A percentile compares a stretch with the other conserved stretches of the same genome.
Conservation (phyloP, 2,888 invertebrate genomes). For the Drosophila picticornis region DNA sequence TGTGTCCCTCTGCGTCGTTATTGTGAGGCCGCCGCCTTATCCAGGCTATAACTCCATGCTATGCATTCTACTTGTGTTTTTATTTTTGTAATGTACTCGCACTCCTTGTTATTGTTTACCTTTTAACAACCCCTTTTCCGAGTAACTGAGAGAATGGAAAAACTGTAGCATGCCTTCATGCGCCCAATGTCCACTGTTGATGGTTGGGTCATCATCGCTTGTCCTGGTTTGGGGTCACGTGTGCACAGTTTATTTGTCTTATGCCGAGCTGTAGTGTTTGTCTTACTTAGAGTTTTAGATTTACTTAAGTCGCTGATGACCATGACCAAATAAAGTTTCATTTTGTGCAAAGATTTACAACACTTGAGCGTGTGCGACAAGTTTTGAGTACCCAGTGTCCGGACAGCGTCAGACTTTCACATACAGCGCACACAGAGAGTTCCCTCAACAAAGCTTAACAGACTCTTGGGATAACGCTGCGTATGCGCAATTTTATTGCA, state of each 20-base stretch:
- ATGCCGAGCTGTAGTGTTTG: slow-evolving; percentile 69
- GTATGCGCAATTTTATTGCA: slow-evolving; percentile 71
- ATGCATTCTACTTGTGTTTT: slow-evolving; percentile 40
- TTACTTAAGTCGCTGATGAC: slow-evolving; percentile 80
- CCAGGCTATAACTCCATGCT: slow-evolving; percentile 53
- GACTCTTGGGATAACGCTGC: slow-evolving; percentile 49
- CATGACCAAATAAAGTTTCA: slow-evolving; percentile 81
- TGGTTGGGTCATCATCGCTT: slow-evolving; percentile 51
- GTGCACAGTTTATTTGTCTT: slow-evolving; percentile 75
- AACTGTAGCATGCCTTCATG: slow-evolving; percentile 42
- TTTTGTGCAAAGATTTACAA: slow-evolving; percentile 77
- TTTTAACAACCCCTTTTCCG: slow-evolving; percentile 13
- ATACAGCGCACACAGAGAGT: slow-evolving; percentile 9
- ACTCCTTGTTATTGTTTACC: slow-evolving; percentile 34
- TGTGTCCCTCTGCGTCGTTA: neutral
- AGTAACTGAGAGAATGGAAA: neutral
- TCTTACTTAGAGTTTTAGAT: slow-evolving; percentile 78
- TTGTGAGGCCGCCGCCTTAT: slow-evolving; percentile 36
- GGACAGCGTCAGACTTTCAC: slow-evolving; percentile 1
- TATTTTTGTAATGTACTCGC: slow-evolving; percentile 32
- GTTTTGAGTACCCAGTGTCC: slow-evolving; percentile 56
- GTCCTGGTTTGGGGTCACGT: slow-evolving; percentile 70
- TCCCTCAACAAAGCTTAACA: slow-evolving; percentile 34
- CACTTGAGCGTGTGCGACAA: slow-evolving; percentile 78
- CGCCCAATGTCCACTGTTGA: slow-evolving; percentile 21